These are phyloP conservation scores for Coleophora flavipennella DNA, from an alignment of 2,888 invertebrate genomes.

Conservation along the genomic window DNA sequence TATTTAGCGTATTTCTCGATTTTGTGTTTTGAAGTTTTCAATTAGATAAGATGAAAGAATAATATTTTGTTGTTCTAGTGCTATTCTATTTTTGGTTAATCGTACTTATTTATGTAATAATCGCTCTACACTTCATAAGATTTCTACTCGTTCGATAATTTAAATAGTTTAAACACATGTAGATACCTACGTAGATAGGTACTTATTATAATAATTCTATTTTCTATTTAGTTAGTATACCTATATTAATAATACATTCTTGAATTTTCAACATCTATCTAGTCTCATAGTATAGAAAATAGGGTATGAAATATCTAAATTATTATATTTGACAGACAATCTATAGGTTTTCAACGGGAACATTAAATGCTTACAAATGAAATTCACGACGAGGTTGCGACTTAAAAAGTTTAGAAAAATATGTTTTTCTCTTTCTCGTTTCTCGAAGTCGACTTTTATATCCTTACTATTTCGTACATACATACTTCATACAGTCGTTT, in stretches of 20 bases:
- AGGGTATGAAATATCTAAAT: conserved; percentile 27
- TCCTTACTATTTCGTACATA: conserved; percentile 52
- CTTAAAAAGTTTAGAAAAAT: conserved; percentile 72
- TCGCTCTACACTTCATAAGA: no score
- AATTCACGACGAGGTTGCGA: conserved; percentile 45
- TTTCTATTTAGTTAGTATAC: no score
- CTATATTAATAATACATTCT: conserved; percentile 24
- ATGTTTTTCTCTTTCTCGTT: conserved; percentile 50
- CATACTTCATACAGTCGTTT: conserved; percentile 56
- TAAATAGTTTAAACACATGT: conserved; percentile 23
- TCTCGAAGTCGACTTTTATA: conserved; percentile 55
- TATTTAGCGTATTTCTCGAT: no score
- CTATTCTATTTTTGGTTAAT: no score
- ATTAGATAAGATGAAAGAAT: no score
- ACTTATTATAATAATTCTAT: conserved; percentile 19
- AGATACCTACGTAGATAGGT: conserved; percentile 14
- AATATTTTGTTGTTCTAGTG: no score
- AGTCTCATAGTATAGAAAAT: conserved; percentile 28
- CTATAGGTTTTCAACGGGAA: conserved; percentile 30
- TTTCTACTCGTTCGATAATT: conserved; percentile 45
- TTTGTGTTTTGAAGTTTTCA: no score
- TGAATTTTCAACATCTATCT: conserved; percentile 58
- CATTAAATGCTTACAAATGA: conserved; percentile 55
- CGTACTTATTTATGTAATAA: no score
- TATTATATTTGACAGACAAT: conserved; percentile 10